These are phyloP conservation scores for Aspidapion aeneum DNA, from an alignment of 2,888 invertebrate species.

Conservation along the genomic window DNA sequence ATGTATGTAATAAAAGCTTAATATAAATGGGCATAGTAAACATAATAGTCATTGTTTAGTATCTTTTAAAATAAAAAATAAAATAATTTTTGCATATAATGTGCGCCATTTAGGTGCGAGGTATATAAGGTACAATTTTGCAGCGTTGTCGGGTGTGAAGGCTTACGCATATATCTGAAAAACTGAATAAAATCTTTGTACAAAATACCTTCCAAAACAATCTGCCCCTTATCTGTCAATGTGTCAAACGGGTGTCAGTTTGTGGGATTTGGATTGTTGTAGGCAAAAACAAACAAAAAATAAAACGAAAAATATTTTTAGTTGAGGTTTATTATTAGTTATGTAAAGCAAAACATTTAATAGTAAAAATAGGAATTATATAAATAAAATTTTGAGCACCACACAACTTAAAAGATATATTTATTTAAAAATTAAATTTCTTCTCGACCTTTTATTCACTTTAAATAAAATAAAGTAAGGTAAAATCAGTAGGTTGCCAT, in stretches of 20 bases:
- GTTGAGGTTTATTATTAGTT: constrained; percentile 18
- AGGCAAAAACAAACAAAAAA: constrained; percentile 21
- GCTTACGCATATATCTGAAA: constrained; percentile 27
- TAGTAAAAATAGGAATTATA: neutral
- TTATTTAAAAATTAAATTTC: too few species aligned
- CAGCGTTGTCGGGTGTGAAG: constrained; percentile 26
- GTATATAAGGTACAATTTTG: constrained; percentile 9
- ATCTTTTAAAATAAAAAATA: neutral
- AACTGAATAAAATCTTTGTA: constrained; percentile 9
- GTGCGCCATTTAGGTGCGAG: neutral
- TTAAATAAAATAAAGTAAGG: too few species aligned
- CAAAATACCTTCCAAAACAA: constrained; percentile 35
- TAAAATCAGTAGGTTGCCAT: too few species aligned
- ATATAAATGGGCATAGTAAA: neutral
- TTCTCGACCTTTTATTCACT: too few species aligned
- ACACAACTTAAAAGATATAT: too few species aligned
- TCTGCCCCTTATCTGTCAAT: constrained; percentile 33
- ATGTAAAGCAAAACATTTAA: constrained; percentile 1
- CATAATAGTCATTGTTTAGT: neutral
- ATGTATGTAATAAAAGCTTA: neutral
- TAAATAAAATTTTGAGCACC: too few species aligned
- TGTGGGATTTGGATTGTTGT: constrained; percentile 32
- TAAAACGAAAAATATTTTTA: constrained; percentile 11
- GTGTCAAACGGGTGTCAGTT: constrained; percentile 30
- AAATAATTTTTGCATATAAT: neutral